Conservation (phyloP, 2,888 invertebrate species). For the Stenchaetothrips biformis region DNA sequence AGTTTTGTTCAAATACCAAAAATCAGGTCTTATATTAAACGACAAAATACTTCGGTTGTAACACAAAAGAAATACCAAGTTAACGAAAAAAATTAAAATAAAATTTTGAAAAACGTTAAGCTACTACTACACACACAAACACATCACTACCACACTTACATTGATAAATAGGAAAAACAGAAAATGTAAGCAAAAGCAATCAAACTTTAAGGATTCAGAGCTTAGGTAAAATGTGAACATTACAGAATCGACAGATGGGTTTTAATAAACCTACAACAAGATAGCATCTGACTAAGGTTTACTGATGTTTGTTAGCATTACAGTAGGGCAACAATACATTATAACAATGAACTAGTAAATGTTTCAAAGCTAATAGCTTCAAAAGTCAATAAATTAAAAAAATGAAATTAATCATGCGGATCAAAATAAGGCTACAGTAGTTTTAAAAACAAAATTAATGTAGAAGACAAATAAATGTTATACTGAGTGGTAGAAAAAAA, state of each 20-base stretch:
- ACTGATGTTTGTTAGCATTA: no score
- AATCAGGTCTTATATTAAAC: not conserved
- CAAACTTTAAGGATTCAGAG: not conserved
- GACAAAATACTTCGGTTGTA: no score
- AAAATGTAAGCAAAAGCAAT: not conserved
- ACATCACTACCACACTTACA: slow-evolving; percentile 18
- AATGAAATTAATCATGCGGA: not conserved
- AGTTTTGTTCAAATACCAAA: not conserved
- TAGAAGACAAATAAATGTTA: no score
- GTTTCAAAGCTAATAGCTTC: not conserved
- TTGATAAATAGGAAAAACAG: slow-evolving; percentile 1
- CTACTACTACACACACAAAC: slow-evolving; percentile 5
- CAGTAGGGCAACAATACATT: no score
- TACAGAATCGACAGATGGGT: not conserved
- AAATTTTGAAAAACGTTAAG: slow-evolving; percentile 12
- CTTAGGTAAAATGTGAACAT: not conserved
- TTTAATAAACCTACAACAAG: no score
- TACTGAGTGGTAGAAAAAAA: no score
- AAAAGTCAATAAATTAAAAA: not conserved
- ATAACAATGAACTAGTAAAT: no score
- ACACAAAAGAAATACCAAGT: no score
- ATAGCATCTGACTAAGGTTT: no score
- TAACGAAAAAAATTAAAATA: slow-evolving; percentile 12
- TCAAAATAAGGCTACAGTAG: not conserved
- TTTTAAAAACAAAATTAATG: no score